These are phyloP conservation scores for Hyposmocoma kahamanoa DNA, from an alignment of 1,140 invertebrate species.

Conservation along the genomic window DNA sequence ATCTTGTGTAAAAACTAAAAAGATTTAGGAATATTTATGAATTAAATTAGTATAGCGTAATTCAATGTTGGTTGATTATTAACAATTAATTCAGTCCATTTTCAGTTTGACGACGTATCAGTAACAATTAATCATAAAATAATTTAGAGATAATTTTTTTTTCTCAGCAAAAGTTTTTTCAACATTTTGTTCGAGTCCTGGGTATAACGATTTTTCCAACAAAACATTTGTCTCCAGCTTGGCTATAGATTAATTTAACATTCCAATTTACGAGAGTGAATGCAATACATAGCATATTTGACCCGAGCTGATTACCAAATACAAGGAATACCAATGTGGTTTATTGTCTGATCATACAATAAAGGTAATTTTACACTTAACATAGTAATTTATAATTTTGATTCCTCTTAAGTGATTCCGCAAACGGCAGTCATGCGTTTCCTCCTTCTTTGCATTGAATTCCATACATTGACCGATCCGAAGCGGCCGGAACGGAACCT, in stretches of 20 bases:
- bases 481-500: too few species aligned
- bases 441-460: too few species aligned
- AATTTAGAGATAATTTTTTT: background rate
- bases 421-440: too few species aligned
- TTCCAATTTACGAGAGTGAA: conserved; percentile 45
- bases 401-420: too few species aligned
- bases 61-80: conserved; percentile 32
- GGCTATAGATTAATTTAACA: conserved; percentile 32
- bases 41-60: conserved; percentile 44
- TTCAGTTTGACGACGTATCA: background rate
- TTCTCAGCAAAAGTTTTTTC: background rate
- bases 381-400: too few species aligned
- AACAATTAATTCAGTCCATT: background rate
- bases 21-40: conserved; percentile 52
- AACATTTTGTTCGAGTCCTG: too few species aligned
- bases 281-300: conserved; percentile 31
- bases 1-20: conserved; percentile 36
- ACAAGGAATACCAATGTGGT: conserved; percentile 57
- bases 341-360: conserved; percentile 48
- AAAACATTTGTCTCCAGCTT: too few species aligned
- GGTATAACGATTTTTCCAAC: too few species aligned
- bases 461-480: too few species aligned
- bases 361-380: conserved; percentile 26
- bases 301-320: conserved; percentile 49
- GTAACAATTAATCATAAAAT: background rate